Evolutionary conservation across 2,113 vertebrate species (phyloP).

Genomic region (Myiagra hebetior): DNA sequence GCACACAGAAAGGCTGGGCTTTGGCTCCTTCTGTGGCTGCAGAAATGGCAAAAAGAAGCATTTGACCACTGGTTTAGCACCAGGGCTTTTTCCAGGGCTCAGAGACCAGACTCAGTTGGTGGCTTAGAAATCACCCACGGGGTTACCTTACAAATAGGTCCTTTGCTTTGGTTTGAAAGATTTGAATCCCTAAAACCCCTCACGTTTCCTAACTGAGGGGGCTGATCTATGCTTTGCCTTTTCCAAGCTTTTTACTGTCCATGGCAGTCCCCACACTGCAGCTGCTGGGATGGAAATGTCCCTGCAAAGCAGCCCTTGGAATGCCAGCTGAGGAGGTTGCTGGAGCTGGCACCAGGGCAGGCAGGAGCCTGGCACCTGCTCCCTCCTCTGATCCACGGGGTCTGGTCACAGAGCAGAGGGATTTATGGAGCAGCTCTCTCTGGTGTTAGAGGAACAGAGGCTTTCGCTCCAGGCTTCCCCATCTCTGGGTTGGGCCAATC

Average conservation of each 20-base stretch:
- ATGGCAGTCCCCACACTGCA: accelerated
- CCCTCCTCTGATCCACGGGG: neutral
- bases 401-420: neutral
- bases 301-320: neutral
- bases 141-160: neutral
- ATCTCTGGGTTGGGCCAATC: neutral
- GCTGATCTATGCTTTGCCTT: neutral
- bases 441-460: neutral
- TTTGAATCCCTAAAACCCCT: neutral
- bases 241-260: neutral
- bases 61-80: neutral
- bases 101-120: neutral
- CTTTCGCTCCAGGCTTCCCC: neutral
- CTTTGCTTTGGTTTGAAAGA: neutral
- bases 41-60: neutral
- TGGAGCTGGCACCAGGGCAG: neutral
- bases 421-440: neutral
- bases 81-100: neutral
- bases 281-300: neutral
- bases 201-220: neutral
- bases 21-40: neutral
- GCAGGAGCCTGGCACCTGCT: neutral
- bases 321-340: neutral
- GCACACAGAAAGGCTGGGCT: neutral
- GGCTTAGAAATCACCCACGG: neutral